A percentile compares a stretch with the other conserved stretches of the same genome.
Evolutionary conservation across 2,888 invertebrate species (phyloP).

Genomic region (Orthosia cruda): DNA sequence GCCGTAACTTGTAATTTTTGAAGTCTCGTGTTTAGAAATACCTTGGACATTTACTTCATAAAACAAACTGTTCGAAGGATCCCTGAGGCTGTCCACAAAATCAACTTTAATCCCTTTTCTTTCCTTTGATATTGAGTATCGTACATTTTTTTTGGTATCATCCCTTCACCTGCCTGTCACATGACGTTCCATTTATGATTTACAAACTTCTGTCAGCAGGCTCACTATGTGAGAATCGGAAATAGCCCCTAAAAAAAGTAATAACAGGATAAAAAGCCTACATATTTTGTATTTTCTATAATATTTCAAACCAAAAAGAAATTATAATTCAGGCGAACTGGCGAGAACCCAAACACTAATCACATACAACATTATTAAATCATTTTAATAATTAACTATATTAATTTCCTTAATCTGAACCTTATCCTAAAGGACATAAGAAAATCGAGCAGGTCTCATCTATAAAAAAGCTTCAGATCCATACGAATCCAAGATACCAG

Average conservation of each 20-base stretch:
- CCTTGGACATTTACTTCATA: constrained; percentile 20
- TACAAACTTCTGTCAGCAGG: not conserved
- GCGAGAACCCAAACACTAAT: not conserved
- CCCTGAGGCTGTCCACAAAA: constrained; percentile 22
- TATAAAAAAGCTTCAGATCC: constrained; percentile 9
- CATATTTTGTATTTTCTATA: no score
- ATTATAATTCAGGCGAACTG: no score
- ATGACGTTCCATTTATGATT: no score
- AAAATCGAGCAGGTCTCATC: not conserved
- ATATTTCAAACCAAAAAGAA: no score
- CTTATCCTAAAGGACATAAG: no score
- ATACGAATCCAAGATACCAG: constrained; percentile 25
- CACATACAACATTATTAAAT: not conserved
- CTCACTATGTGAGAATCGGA: no score
- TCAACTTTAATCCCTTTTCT: constrained; percentile 21
- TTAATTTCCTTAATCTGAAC: not conserved
- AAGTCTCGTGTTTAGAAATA: constrained; percentile 28
- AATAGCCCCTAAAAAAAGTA: no score
- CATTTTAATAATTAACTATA: not conserved
- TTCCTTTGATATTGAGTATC: constrained; percentile 20
- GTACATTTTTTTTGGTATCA: not conserved
- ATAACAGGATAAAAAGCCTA: no score
- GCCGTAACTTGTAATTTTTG: constrained; percentile 23
- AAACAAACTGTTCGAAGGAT: constrained; percentile 36
- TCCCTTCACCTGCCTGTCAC: not conserved